phyloP scores from a whole-genome alignment of 1,140 invertebrate species.

The Zaprionus vittiger region DNA sequence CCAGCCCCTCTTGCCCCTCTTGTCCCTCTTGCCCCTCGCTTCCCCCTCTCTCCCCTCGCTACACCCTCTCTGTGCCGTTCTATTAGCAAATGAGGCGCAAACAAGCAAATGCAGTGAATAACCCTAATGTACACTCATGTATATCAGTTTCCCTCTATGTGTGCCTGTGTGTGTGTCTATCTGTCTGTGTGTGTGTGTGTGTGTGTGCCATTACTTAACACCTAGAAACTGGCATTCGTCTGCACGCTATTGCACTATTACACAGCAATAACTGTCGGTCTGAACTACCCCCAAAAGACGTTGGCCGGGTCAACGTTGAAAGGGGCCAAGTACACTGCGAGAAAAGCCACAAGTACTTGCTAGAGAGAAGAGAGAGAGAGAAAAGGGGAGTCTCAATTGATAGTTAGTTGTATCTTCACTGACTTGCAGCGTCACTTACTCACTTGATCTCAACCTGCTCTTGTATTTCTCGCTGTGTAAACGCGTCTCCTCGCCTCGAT shows the following conservation, averaged over 20 bases:
- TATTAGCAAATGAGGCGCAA: conserved; percentile 51
- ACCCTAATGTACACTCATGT: conserved; percentile 43
- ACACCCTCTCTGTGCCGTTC: not conserved
- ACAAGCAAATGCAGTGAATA: conserved; percentile 57
- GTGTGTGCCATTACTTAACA: conserved; percentile 71
- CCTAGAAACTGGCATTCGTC: conserved; percentile 58
- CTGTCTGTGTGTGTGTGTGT: conserved; percentile 21
- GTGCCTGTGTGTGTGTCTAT: conserved; percentile 25
- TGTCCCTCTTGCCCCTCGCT: not conserved
- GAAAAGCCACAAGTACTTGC: not conserved
- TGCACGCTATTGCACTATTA: conserved; percentile 77
- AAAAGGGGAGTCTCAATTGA: too few species aligned
- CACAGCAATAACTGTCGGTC: conserved; percentile 57
- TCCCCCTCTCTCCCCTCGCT: not conserved
- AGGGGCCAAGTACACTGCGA: not conserved
- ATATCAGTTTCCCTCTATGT: conserved; percentile 6
- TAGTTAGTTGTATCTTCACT: too few species aligned
- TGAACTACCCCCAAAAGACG: conserved; percentile 58
- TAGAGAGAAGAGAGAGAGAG: not conserved
- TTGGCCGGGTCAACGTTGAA: conserved; percentile 15
- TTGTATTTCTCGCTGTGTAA: not conserved
- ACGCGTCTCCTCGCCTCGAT: conserved; percentile 1
- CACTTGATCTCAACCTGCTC: not conserved
- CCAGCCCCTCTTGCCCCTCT: not conserved
- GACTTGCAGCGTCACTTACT: not conserved